Evolutionary conservation across 2,888 invertebrate species (phyloP).

Genomic region (Aspidiotus destructor): DNA sequence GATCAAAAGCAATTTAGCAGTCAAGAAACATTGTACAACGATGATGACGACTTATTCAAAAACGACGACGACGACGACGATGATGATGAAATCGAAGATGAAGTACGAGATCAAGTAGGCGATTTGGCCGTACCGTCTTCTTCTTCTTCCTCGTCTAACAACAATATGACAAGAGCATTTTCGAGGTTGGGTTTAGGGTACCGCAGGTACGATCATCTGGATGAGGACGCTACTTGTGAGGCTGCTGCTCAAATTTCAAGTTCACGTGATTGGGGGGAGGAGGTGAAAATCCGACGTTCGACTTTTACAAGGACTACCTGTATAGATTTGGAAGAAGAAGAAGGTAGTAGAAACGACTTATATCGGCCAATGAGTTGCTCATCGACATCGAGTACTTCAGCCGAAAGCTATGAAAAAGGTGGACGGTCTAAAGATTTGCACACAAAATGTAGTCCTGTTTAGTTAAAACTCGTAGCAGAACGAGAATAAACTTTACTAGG

Average conservation of each 20-base stretch:
- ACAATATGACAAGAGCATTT: background rate
- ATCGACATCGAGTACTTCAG: background rate
- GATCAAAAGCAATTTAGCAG: conserved; percentile 9
- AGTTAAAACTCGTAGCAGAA: background rate
- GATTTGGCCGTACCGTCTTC: background rate
- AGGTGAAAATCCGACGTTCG: conserved; percentile 19
- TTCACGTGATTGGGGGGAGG: background rate
- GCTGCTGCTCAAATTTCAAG: background rate
- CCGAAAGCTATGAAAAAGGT: background rate
- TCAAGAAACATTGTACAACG: conserved; percentile 21
- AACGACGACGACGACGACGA: conserved; percentile 9
- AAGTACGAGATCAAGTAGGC: background rate
- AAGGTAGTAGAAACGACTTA: background rate
- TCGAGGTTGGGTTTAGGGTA: background rate
- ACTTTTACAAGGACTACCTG: conserved; percentile 21
- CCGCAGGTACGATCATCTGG: background rate
- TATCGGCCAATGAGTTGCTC: too few relatives aligned
- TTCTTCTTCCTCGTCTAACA: background rate
- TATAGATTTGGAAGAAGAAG: conserved; percentile 21
- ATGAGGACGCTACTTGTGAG: background rate
- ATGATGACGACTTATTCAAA: conserved; percentile 13
- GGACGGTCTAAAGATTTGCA: conserved; percentile 14
- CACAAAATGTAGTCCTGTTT: conserved; percentile 26
- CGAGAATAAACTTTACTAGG: background rate
- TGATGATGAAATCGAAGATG: background rate